Conservation (phyloP, 2,888 invertebrate species). For the Leistus spinibarbis region DNA sequence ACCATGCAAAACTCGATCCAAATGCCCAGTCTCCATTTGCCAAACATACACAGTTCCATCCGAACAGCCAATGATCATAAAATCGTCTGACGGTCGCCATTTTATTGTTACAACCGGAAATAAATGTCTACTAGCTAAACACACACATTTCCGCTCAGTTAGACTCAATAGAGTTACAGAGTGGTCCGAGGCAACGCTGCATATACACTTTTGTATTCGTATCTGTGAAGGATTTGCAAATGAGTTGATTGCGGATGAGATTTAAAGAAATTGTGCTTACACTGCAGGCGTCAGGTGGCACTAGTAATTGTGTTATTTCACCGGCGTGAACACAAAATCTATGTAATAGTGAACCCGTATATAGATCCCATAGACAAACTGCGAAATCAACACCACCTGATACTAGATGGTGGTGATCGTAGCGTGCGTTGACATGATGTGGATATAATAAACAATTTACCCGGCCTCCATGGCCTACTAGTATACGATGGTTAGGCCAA, state of each 20-base stretch:
- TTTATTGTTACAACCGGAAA: slow-evolving; percentile 96
- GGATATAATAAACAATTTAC: slow-evolving; percentile 96
- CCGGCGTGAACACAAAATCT: slow-evolving; percentile 98
- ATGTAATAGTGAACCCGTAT: slow-evolving; percentile 85
- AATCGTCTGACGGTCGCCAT: slow-evolving; percentile 97
- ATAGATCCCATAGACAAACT: slow-evolving; percentile 95
- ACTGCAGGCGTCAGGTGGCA: slow-evolving; percentile 91
- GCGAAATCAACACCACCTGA: slow-evolving; percentile 98
- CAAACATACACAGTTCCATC: slow-evolving; percentile 99
- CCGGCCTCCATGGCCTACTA: slow-evolving; percentile 88
- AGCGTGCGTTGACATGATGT: slow-evolving; percentile 86
- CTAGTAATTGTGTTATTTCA: slow-evolving; percentile 91
- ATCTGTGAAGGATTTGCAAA: slow-evolving; percentile 65
- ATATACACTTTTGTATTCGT: slow-evolving; percentile 91
- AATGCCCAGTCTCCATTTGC: slow-evolving; percentile 99
- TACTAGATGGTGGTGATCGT: slow-evolving; percentile 86
- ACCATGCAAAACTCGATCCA: slow-evolving; percentile 94
- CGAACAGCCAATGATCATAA: slow-evolving; percentile 95
- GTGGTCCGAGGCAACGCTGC: slow-evolving; percentile 97
- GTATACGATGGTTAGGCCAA: slow-evolving; percentile 88
- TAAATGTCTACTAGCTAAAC: slow-evolving; percentile 88
- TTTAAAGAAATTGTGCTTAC: slow-evolving; percentile 59
- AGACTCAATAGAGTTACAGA: slow-evolving; percentile 93
- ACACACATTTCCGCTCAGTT: slow-evolving; percentile 91
- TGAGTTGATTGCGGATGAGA: neutral